Conservation (phyloP, 1,140 invertebrate species). For the Nasonia longicornis region DNA sequence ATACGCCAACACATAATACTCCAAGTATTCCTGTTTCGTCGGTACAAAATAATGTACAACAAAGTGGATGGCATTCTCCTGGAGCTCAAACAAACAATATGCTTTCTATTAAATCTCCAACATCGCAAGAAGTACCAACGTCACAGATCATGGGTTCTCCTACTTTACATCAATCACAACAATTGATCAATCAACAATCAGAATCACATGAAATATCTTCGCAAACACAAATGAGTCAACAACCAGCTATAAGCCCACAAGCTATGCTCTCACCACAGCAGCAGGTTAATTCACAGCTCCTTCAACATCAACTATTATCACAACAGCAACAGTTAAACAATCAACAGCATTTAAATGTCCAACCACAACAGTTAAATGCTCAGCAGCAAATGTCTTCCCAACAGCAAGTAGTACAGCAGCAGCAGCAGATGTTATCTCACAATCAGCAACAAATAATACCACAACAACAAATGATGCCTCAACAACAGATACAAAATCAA, state of each 20-base stretch:
- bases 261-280: conserved; percentile 52
- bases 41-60: conserved; percentile 38
- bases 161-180: conserved; percentile 57
- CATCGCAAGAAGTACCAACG: conserved; percentile 47
- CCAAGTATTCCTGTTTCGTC: conserved; percentile 40
- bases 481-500: conserved; percentile 51
- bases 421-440: conserved; percentile 55
- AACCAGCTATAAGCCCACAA: conserved; percentile 51
- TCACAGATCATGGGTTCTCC: conserved; percentile 61
- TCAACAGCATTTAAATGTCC: conserved; percentile 57
- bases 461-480: conserved; percentile 48
- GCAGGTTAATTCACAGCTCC: conserved; percentile 56
- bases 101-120: conserved; percentile 41
- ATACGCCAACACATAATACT: conserved; percentile 44
- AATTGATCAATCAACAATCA: conserved; percentile 65
- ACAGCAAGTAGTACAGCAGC: conserved; percentile 50
- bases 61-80: conserved; percentile 41
- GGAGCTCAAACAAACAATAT: conserved; percentile 34
- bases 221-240: conserved; percentile 55
- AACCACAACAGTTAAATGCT: conserved; percentile 54
- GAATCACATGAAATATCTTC: conserved; percentile 52
- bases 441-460: conserved; percentile 57
- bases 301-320: conserved; percentile 57
- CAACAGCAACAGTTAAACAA: conserved; percentile 53
- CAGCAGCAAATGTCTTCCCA: conserved; percentile 49